phyloP scores from a whole-genome alignment of 2,113 vertebrate species.

The Sclerurus mexicanus region DNA sequence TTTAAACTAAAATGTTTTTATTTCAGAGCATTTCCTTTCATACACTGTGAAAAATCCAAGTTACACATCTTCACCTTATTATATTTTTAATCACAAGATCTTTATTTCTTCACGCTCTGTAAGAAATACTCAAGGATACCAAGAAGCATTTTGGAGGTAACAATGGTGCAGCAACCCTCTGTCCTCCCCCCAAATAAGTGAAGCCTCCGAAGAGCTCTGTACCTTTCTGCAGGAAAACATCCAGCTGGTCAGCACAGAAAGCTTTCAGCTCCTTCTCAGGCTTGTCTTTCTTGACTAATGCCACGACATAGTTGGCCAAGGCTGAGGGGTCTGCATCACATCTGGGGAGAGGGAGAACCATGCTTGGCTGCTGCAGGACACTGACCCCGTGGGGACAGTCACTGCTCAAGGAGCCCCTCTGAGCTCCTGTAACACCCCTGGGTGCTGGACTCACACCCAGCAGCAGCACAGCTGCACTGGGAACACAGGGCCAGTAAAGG shows the following conservation, averaged over 20 bases:
- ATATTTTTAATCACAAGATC: neutral
- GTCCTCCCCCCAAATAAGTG: neutral
- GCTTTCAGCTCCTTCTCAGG: slow-evolving; percentile 95
- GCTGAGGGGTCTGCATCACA: slow-evolving; percentile 98
- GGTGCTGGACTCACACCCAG: neutral
- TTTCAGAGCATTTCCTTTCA: neutral
- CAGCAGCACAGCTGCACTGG: neutral
- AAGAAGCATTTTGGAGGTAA: neutral
- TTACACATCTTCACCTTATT: neutral
- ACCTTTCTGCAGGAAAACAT: slow-evolving; percentile 99
- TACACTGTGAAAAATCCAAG: neutral
- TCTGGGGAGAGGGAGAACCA: slow-evolving; percentile 70
- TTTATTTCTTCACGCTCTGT: neutral
- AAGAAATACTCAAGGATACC: neutral
- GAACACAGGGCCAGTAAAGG: accelerated
- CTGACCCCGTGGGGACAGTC: neutral
- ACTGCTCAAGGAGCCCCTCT: neutral
- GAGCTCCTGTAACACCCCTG: neutral
- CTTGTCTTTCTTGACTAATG: slow-evolving; percentile 98
- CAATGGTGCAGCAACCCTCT: accelerated
- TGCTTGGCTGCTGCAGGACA: neutral
- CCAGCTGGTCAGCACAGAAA: slow-evolving; percentile 96
- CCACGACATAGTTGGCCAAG: slow-evolving; percentile 98
- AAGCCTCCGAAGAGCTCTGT: neutral
- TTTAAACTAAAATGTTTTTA: neutral